Conservation (phyloP, 2,888 invertebrate genomes). For the Linnaemya vulpina region DNA sequence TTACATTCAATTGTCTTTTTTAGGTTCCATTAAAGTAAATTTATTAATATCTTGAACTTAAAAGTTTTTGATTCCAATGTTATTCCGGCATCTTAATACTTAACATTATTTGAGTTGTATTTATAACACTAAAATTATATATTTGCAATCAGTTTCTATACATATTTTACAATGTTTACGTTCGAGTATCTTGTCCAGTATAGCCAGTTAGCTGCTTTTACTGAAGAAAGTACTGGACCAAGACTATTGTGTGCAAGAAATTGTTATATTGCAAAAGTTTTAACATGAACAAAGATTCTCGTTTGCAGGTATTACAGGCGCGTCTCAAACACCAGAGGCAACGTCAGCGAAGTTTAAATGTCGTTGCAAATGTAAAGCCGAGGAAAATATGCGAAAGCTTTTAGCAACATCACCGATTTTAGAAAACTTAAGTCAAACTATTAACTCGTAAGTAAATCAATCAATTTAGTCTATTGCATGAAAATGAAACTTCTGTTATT, state of each 20-base stretch:
- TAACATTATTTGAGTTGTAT: no score
- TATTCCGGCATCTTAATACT: no score
- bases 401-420: slow-evolving; percentile 40
- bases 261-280: slow-evolving; percentile 45
- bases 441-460: slow-evolving; percentile 60
- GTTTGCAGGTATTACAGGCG: slow-evolving; percentile 82
- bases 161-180: no score
- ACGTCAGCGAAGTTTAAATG: slow-evolving; percentile 68
- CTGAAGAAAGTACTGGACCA: background rate
- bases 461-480: background rate
- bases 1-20: no score
- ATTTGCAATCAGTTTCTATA: no score
- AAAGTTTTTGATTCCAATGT: no score
- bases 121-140: no score
- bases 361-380: slow-evolving; percentile 77
- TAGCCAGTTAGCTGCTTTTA: no score
- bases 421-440: slow-evolving; percentile 54
- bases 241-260: no score
- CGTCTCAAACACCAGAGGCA: slow-evolving; percentile 76
- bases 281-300: slow-evolving; percentile 80
- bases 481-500: background rate
- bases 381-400: slow-evolving; percentile 47
- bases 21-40: no score
- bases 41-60: no score
- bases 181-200: no score